Evolutionary conservation across 2,113 vertebrate genomes (phyloP).

Genomic region (Prochilodus magdalenae): DNA sequence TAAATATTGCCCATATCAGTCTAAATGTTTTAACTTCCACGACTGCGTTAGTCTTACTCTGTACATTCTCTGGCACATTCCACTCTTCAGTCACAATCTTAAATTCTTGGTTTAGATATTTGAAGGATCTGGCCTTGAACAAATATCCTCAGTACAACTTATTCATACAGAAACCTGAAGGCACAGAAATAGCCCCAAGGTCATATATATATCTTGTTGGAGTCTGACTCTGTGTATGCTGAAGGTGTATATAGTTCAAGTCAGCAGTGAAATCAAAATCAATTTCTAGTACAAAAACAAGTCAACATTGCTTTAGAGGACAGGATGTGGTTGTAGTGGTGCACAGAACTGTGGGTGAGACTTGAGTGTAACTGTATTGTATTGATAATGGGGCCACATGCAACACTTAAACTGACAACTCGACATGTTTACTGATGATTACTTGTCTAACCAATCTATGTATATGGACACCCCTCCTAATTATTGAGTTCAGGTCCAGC

Average conservation of each 20-base stretch:
- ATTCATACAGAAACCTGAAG: neutral
- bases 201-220: neutral
- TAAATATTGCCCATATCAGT: too few species aligned
- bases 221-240: neutral
- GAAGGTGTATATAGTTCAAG: neutral
- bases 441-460: neutral
- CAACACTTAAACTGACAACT: too few species aligned
- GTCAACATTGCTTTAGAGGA: conserved; percentile 1
- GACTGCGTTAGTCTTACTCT: too few species aligned
- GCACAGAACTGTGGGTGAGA: neutral
- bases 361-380: neutral
- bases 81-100: neutral
- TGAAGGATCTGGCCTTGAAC: neutral
- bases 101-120: neutral
- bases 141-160: neutral
- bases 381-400: neutral
- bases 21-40: too few species aligned
- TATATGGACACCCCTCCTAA: too few species aligned
- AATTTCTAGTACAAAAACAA: neutral
- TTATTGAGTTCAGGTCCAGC: too few species aligned
- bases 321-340: neutral
- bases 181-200: neutral
- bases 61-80: neutral
- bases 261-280: neutral
- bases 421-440: too few species aligned